A percentile compares a stretch with the other conserved stretches of the same genome.
Evolutionary conservation across 1,140 invertebrate genomes (phyloP).

Genomic region (Antheraea mylitta): DNA sequence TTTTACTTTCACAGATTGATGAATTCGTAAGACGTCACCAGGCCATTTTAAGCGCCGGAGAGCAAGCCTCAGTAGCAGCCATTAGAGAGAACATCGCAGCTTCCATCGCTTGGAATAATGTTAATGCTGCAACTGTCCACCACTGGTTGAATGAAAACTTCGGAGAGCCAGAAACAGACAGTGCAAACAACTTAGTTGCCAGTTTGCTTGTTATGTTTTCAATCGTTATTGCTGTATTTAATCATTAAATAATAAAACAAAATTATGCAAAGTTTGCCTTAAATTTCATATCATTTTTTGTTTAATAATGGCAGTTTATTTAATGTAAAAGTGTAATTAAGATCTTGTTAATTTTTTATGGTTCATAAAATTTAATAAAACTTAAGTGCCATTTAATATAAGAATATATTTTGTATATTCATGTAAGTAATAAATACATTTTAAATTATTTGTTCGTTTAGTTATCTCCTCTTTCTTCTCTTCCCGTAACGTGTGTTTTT

Average conservation of each 20-base stretch:
- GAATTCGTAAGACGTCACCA: constrained; percentile 38
- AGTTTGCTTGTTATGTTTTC: constrained; percentile 50
- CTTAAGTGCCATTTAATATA: background rate
- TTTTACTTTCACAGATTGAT: constrained; percentile 38
- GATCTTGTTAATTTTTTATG: no score
- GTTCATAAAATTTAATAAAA: no score
- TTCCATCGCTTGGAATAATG: constrained; percentile 48
- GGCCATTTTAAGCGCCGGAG: constrained; percentile 53
- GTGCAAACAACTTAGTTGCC: constrained; percentile 39
- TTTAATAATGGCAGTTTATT: background rate
- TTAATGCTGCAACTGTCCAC: constrained; percentile 42
- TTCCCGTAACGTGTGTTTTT: no score
- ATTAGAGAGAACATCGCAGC: constrained; percentile 62
- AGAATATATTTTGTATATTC: background rate
- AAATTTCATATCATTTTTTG: background rate
- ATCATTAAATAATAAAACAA: background rate
- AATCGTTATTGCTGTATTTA: constrained; percentile 34
- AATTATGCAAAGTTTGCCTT: background rate
- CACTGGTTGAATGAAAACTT: constrained; percentile 49
- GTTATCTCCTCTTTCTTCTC: no score
- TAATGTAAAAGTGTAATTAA: background rate
- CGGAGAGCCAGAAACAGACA: constrained; percentile 22
- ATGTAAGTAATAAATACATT: background rate
- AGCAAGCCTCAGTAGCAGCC: constrained; percentile 46
- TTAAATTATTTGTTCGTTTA: background rate